Percentiles rank a stretch among this genome's conserved stretches.
These are phyloP conservation scores for Sceliomorpha sp. DNA, from an alignment of 2,888 invertebrate genomes.

Conservation along the genomic window DNA sequence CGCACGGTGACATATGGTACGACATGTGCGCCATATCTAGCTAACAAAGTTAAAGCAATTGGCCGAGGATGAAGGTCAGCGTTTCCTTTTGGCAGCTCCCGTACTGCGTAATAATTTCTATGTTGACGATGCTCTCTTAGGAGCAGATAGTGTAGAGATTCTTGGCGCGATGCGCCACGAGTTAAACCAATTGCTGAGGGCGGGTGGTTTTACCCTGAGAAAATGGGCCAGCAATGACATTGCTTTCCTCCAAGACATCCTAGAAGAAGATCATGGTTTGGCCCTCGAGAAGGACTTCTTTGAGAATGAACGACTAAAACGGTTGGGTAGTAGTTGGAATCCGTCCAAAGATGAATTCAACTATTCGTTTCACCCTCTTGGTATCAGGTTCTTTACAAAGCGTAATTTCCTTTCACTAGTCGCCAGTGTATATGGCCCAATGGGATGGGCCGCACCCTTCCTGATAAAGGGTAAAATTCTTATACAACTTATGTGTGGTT, in stretches of 20 bases:
- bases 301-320: background rate
- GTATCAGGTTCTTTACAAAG: background rate
- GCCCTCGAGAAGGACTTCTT: background rate
- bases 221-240: constrained; percentile 2
- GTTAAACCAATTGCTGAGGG: constrained; percentile 1
- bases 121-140: constrained; percentile 5
- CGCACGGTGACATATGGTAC: no score
- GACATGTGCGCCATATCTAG: no score
- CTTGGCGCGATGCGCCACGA: no score
- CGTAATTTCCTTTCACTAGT: constrained; percentile 3
- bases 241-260: background rate
- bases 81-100: background rate
- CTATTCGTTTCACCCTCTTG: background rate
- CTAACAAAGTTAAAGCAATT: no score
- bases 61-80: constrained; percentile 3
- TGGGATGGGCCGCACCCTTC: constrained; percentile 5
- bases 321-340: constrained; percentile 1
- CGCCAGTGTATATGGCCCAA: constrained; percentile 7
- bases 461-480: background rate
- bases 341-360: background rate
- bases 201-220: constrained; percentile 10
- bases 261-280: background rate
- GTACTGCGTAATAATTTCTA: background rate
- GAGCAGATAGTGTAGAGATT: background rate
- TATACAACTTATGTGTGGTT: background rate